These are phyloP conservation scores for Dendrolimus pini DNA, from an alignment of 2,888 invertebrate genomes.

Conservation along the genomic window DNA sequence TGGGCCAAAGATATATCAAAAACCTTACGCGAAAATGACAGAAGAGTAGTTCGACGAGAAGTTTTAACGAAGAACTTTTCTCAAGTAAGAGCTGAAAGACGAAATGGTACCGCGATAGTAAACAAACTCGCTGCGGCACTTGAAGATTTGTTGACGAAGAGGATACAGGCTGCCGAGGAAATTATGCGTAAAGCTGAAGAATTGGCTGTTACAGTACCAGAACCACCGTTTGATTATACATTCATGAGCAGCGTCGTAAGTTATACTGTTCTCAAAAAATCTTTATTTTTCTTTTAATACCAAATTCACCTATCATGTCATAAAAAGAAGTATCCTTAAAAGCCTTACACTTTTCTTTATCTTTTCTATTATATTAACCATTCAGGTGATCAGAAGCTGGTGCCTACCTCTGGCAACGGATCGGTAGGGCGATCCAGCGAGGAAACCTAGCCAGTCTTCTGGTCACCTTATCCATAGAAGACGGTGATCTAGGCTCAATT, in stretches of 20 bases:
- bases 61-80: slow-evolving; percentile 44
- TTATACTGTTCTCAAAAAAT: slow-evolving; percentile 7
- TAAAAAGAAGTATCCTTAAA: too few species aligned
- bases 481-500: too few species aligned
- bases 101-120: slow-evolving; percentile 53
- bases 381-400: too few species aligned
- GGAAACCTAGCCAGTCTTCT: too few species aligned
- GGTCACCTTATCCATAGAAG: too few species aligned
- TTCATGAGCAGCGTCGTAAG: slow-evolving; percentile 56
- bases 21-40: slow-evolving; percentile 39
- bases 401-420: too few species aligned
- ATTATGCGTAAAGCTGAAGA: slow-evolving; percentile 57
- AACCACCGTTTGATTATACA: slow-evolving; percentile 31
- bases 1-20: slow-evolving; percentile 57
- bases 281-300: background rate
- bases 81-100: slow-evolving; percentile 37
- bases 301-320: too few species aligned
- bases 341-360: too few species aligned
- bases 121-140: slow-evolving; percentile 43
- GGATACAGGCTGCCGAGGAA: slow-evolving; percentile 47
- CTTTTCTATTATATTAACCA: too few species aligned
- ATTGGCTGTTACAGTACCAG: slow-evolving; percentile 27
- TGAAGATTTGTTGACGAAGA: slow-evolving; percentile 38
- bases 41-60: slow-evolving; percentile 43
- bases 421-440: too few species aligned